These are phyloP conservation scores for Eurystomus gularis DNA, from an alignment of 2,113 vertebrate genomes.

Conservation along the genomic window DNA sequence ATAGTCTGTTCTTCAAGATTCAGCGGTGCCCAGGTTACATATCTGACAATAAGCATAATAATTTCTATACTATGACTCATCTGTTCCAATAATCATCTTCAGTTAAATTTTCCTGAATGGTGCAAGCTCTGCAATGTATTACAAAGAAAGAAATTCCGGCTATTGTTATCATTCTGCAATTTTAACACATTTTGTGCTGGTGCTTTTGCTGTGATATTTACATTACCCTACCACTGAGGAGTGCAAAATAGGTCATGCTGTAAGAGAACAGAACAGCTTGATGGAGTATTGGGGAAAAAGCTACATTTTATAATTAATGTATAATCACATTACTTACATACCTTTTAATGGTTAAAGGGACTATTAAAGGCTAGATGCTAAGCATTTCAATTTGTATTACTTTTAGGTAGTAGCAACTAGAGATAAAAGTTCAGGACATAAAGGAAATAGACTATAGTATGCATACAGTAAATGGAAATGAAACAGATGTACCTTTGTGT, in stretches of 20 bases:
- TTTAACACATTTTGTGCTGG: neutral
- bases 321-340: neutral
- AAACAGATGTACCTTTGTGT: slow-evolving; percentile 29
- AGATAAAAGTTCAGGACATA: neutral
- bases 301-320: neutral
- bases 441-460: neutral
- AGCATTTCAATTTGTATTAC: neutral
- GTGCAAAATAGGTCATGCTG: neutral
- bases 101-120: neutral
- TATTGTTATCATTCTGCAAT: neutral
- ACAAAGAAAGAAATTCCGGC: slow-evolving; percentile 9
- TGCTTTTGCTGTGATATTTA: neutral
- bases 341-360: neutral
- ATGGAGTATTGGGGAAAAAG: neutral
- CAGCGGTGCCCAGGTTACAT: neutral
- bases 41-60: neutral
- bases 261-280: neutral
- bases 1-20: neutral
- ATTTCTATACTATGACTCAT: neutral
- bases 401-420: neutral
- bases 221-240: neutral
- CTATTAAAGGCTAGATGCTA: neutral
- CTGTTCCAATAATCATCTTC: neutral
- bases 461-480: neutral
- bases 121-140: too few species aligned